Base-by-base conservation (phyloP, 2,888 invertebrate genomes). In the Arctia plantaginis region DNA sequence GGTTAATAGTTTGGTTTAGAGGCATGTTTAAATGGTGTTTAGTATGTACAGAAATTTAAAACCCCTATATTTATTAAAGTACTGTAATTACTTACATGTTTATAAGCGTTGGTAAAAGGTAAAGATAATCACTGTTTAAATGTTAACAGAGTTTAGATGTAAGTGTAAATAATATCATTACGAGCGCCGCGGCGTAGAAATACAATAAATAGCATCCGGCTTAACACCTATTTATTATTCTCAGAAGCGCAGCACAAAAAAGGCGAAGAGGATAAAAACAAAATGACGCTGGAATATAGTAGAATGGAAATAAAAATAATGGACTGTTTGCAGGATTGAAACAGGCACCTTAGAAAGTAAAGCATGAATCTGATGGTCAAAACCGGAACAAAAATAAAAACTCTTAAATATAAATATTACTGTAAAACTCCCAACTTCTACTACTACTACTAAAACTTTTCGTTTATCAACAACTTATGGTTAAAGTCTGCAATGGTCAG, bases 191-290 rank as follows among this genome's bases (percentile, higher is more conserved):
- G 55, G 55, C 55, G n/a, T 15, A 59, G 59, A 27, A 59, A 15
- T 59, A 15, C 27, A 59, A 27, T 59, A 88, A 85, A 82, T 79
- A 78, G 71, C 67, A 64, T 72, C 66, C 69, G 75, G 73, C 70
- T 74, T 72, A 77, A 77, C 76, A 68, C 75, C 71, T 74, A 55
- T 71, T 75, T 71, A 67, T 44, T 44, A 23, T 69, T 59, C 59
- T 59, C 59, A 27, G 59, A 59, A 27, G 27, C 27, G 27, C 59
- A 27, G 55, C 59, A 27, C 13, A 59, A 59, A 15, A 47, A 62
- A 62, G 27, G 8, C 62, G 18, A 62, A 30, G 18, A 62, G 30
- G 6, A 62, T 62, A 18, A 30, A 27, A 62, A 62, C 18, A 30
- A 62, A 30, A 62, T 62, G 30, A 30, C 30, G 62, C 62, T 62